Percentiles rank a stretch among this genome's conserved stretches.
Evolutionary conservation across 2,113 vertebrate species (phyloP).

Genomic region (Heterocephalus glaber): DNA sequence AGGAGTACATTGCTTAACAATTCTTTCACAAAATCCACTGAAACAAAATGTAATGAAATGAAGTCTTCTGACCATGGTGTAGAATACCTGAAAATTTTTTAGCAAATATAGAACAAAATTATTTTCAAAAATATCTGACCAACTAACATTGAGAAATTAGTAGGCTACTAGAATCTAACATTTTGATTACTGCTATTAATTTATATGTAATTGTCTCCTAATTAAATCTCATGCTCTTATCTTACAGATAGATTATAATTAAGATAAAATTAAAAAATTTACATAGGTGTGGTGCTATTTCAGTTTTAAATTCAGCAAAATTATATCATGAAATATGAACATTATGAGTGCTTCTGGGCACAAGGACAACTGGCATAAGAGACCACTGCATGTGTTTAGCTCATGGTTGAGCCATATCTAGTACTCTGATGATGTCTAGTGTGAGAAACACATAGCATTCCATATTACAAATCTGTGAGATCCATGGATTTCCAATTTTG

Average conservation of each 20-base stretch:
- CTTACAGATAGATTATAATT: conserved; percentile 34
- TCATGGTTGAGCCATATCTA: neutral
- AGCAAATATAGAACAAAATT: neutral
- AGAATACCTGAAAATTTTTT: neutral
- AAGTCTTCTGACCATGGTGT: neutral
- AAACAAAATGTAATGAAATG: neutral
- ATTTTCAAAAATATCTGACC: neutral
- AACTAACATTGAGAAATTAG: neutral
- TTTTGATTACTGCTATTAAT: conserved; percentile 18
- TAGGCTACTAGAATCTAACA: neutral
- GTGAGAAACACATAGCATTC: neutral
- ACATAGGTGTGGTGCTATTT: conserved; percentile 15
- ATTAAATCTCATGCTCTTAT: neutral
- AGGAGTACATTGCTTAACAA: neutral
- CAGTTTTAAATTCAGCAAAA: conserved; percentile 38
- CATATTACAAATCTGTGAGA: neutral
- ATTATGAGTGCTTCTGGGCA: neutral
- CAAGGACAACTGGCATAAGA: neutral
- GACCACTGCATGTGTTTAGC: neutral
- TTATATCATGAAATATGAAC: neutral
- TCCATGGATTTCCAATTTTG: neutral
- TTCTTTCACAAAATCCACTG: neutral
- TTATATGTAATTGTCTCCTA: neutral
- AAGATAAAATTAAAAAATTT: conserved; percentile 5
- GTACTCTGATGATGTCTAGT: neutral